A percentile compares a stretch with the other conserved stretches of the same genome.
Evolutionary conservation across 2,797 vertebrate species (phyloP).

Genomic region (Sarcoramphus papa): DNA sequence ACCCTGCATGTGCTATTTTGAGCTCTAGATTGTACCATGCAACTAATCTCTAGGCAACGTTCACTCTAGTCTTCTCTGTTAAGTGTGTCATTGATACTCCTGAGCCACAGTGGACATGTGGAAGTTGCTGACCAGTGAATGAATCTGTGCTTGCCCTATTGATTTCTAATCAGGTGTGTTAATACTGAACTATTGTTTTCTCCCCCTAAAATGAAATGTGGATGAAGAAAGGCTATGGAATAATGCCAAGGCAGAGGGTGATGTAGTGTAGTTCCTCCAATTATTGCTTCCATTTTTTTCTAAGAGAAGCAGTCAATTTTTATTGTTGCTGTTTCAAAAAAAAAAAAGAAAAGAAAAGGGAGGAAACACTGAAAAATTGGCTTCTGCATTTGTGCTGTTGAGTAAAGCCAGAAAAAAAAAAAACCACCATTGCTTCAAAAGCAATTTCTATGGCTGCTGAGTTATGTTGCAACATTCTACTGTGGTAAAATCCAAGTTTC

Average conservation of each 20-base stretch:
- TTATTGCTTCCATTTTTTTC: neutral
- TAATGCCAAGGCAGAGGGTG: neutral
- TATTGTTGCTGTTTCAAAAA: neutral
- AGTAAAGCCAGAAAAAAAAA: neutral
- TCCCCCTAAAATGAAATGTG: neutral
- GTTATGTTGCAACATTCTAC: neutral
- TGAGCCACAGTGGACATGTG: neutral
- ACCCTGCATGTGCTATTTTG: conserved; percentile 72
- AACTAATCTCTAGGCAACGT: conserved; percentile 31
- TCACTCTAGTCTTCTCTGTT: conserved; percentile 30
- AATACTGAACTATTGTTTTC: neutral
- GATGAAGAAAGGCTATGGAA: neutral
- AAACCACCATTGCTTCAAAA: neutral
- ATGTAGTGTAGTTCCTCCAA: neutral
- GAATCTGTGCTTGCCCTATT: neutral
- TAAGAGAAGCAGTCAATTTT: neutral
- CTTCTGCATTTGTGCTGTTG: neutral
- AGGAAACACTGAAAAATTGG: neutral
- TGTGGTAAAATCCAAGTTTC: neutral
- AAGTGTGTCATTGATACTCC: neutral
- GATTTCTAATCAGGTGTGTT: neutral
- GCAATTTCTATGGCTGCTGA: neutral
- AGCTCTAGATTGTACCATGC: conserved; percentile 29
- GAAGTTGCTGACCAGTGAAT: neutral
- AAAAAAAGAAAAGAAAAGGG: neutral